These are phyloP conservation scores for Ectobius pallidus DNA, from an alignment of 2,888 invertebrate species.

Conservation along the genomic window DNA sequence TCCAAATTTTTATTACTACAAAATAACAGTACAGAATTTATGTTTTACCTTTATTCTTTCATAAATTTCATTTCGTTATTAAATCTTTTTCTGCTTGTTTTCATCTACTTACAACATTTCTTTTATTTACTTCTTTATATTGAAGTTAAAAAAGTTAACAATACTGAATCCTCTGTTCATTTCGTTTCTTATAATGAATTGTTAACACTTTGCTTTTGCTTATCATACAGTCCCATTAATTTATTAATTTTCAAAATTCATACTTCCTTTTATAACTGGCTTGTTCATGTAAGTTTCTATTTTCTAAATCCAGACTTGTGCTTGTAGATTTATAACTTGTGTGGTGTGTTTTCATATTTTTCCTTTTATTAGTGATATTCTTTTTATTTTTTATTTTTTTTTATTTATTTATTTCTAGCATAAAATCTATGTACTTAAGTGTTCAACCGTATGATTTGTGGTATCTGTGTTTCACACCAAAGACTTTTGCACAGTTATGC, in stretches of 20 bases:
- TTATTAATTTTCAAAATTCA: constrained; percentile 31
- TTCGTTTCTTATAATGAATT: constrained; percentile 22
- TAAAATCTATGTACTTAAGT: constrained; percentile 11
- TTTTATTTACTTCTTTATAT: too few species aligned
- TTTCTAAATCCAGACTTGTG: constrained; percentile 30
- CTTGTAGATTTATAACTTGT: constrained; percentile 28
- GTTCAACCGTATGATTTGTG: constrained; percentile 5
- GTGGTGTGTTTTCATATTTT: constrained; percentile 16
- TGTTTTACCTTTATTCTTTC: too few species aligned
- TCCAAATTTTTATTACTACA: too few species aligned
- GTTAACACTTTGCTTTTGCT: constrained; percentile 21
- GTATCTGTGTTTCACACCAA: not conserved
- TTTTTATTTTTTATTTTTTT: constrained; percentile 7
- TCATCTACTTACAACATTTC: too few species aligned
- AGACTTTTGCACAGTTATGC: not conserved
- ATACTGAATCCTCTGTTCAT: constrained; percentile 6
- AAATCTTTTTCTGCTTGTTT: too few species aligned
- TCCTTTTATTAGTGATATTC: not conserved
- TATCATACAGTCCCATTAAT: constrained; percentile 19
- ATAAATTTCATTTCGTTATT: too few species aligned
- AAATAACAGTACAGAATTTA: too few species aligned
- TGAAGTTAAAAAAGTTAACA: constrained; percentile 3
- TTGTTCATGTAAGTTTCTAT: constrained; percentile 29
- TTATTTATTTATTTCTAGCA: not conserved
- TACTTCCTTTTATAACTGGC: constrained; percentile 16